phyloP scores from a whole-genome alignment of 2,113 vertebrate genomes.

The Struthidea cinerea region DNA sequence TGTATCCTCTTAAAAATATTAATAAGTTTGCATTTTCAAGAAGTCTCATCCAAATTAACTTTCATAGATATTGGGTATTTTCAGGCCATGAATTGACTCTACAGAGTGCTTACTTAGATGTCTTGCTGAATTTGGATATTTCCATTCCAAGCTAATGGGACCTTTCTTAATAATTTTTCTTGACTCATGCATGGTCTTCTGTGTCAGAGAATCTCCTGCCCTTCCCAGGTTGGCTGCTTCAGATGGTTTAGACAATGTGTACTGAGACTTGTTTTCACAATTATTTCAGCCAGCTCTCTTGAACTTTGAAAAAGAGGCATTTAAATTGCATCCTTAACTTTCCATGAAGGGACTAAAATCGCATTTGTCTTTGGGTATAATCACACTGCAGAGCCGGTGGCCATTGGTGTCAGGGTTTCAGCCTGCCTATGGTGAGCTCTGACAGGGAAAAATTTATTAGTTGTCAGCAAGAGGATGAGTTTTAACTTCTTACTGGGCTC shows the following conservation, averaged over 20 bases:
- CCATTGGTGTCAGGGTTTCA: accelerated
- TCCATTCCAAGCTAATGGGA: neutral
- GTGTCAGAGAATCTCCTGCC: neutral
- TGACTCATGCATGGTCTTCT: neutral
- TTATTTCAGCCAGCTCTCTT: neutral
- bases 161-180: neutral
- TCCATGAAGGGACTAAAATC: neutral
- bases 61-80: neutral
- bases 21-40: neutral
- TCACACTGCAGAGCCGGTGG: neutral
- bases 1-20: neutral
- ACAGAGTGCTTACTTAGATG: neutral
- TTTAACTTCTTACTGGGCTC: neutral
- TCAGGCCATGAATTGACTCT: neutral
- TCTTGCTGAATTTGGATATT: neutral
- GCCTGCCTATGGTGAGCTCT: neutral
- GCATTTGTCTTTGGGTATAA: neutral
- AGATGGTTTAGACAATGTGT: neutral
- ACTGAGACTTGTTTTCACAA: neutral
- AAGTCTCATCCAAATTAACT: neutral
- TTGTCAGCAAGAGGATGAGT: neutral
- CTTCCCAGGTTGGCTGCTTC: neutral
- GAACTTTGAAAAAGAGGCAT: neutral
- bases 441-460: neutral
- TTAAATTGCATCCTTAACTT: neutral